phyloP scores from a whole-genome alignment of 2,888 invertebrate species.

The Lasius fuliginosus region DNA sequence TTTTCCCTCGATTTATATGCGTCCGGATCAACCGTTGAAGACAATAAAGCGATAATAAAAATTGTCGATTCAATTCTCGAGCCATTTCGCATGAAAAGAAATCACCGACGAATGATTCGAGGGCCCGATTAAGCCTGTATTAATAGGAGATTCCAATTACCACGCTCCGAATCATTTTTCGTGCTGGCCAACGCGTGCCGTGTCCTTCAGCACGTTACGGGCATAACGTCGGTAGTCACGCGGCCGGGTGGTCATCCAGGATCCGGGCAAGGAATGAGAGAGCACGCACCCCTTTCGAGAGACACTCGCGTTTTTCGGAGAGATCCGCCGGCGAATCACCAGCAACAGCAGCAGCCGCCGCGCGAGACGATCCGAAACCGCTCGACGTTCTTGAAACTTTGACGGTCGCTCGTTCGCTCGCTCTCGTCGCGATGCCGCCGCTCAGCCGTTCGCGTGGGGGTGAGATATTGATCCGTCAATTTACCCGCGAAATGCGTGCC shows the following conservation, averaged over 20 bases:
- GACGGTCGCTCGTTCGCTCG: constrained; percentile 20
- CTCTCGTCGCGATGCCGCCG: constrained; percentile 64
- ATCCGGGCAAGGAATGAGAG: constrained; percentile 13
- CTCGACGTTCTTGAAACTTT: constrained; percentile 50
- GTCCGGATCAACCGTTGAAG: neutral
- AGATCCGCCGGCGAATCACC: constrained; percentile 14
- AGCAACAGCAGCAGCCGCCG: neutral
- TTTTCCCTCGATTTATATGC: neutral
- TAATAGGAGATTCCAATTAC: constrained; percentile 54
- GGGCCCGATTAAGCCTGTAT: neutral
- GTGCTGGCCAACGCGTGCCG: constrained; percentile 40
- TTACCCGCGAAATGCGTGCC: constrained; percentile 73
- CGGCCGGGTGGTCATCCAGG: constrained; percentile 22
- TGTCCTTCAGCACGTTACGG: constrained; percentile 49
- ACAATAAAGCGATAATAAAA: neutral
- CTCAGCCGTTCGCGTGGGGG: constrained; percentile 70
- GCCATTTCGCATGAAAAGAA: neutral
- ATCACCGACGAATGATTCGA: neutral
- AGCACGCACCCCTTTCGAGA: neutral
- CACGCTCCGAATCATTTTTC: constrained; percentile 68
- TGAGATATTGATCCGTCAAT: constrained; percentile 78
- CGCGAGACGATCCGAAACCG: constrained; percentile 54
- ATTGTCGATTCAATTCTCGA: neutral
- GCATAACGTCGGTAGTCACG: constrained; percentile 22
- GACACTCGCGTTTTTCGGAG: neutral